A percentile compares a stretch with the other conserved stretches of the same genome.
Conservation (phyloP, 2,797 vertebrate genomes). For the Siniperca scherzeri region DNA sequence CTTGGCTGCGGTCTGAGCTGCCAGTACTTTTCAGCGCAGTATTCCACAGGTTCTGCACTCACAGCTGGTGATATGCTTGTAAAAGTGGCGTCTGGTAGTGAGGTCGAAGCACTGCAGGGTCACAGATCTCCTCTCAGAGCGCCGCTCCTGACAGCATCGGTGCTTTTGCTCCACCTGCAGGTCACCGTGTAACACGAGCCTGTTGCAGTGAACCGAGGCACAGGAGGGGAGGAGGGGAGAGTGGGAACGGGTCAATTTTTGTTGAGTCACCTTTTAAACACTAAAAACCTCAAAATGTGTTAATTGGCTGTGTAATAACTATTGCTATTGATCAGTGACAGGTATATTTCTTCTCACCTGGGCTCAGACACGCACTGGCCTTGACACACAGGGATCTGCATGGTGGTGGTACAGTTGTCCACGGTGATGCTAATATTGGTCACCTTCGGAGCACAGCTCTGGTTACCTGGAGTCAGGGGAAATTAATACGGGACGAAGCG, state of each 20-base stretch:
- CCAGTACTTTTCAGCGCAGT: neutral
- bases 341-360: constrained; percentile 64
- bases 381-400: constrained; percentile 73
- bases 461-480: constrained; percentile 57
- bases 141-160: constrained; percentile 49
- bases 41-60: constrained; percentile 49
- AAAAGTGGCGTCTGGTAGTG: constrained; percentile 21
- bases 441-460: constrained; percentile 62
- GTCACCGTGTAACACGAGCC: constrained; percentile 14
- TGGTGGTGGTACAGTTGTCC: constrained; percentile 57
- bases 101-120: constrained; percentile 62
- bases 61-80: constrained; percentile 77
- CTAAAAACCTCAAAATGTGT: neutral
- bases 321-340: neutral
- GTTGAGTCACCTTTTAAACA: neutral
- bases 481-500: rapidly evolving
- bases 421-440: constrained; percentile 52
- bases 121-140: constrained; percentile 45
- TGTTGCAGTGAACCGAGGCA: constrained; percentile 19
- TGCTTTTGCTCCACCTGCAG: constrained; percentile 64
- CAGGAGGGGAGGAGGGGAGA: neutral
- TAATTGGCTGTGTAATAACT: neutral
- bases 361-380: constrained; percentile 71
- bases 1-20: neutral
- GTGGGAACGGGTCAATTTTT: neutral